phyloP scores from a whole-genome alignment of 2,888 invertebrate genomes.

The Ypsolopha scabrella region DNA sequence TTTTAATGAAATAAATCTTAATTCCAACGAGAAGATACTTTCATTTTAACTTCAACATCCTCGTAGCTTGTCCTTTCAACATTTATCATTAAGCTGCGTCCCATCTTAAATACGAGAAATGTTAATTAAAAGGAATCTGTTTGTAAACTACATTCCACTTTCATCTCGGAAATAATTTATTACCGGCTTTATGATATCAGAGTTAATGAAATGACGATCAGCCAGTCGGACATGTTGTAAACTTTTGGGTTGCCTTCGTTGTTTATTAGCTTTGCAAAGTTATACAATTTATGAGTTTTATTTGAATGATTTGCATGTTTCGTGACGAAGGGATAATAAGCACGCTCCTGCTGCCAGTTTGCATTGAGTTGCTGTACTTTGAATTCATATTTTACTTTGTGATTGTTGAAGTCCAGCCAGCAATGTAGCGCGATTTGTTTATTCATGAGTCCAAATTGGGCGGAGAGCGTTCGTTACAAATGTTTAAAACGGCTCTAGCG shows the following conservation, averaged over 20 bases:
- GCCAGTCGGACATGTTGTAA: background rate
- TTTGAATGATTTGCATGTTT: background rate
- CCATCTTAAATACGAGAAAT: too few species aligned
- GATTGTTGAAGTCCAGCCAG: background rate
- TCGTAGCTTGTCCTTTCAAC: too few species aligned
- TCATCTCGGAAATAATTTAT: too few species aligned
- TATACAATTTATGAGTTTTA: background rate
- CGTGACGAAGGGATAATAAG: background rate
- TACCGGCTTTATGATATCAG: background rate
- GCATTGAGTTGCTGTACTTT: background rate
- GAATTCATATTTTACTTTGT: background rate
- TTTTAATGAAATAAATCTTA: too few species aligned
- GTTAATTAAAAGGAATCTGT: too few species aligned
- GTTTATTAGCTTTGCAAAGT: slow-evolving; percentile 1
- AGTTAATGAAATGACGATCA: slow-evolving; percentile 1
- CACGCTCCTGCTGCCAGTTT: background rate
- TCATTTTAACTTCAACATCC: too few species aligned
- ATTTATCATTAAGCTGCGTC: too few species aligned
- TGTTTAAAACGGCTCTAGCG: slow-evolving; percentile 33
- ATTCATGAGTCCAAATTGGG: slow-evolving; percentile 36
- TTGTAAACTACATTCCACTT: too few species aligned
- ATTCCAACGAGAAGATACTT: too few species aligned
- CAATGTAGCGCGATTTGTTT: slow-evolving; percentile 39
- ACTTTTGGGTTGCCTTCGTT: background rate
- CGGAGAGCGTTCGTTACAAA: slow-evolving; percentile 19